Conservation (phyloP, 2,888 invertebrate species). For the Andrena bucephala region DNA sequence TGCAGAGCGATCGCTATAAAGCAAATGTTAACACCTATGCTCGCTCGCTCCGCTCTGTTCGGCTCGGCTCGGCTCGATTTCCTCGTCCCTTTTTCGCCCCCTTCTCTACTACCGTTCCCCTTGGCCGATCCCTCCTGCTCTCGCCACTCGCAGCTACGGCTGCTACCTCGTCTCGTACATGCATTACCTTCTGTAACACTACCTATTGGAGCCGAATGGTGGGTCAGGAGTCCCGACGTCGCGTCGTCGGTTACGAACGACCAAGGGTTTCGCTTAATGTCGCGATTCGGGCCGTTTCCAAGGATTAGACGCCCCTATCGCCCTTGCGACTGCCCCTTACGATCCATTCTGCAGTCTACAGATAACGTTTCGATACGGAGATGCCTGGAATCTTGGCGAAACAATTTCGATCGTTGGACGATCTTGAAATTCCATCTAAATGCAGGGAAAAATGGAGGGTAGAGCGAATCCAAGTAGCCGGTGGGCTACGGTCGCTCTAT, state of each 20-base stretch:
- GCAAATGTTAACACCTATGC: slow-evolving; percentile 79
- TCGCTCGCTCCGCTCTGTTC: slow-evolving; percentile 36
- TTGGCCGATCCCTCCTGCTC: slow-evolving; percentile 19
- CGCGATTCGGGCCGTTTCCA: slow-evolving; percentile 59
- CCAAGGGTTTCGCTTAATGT: slow-evolving; percentile 66
- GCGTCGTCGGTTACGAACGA: slow-evolving; percentile 38
- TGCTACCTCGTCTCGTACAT: slow-evolving; percentile 51
- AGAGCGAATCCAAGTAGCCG: background rate
- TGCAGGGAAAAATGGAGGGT: background rate
- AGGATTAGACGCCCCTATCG: slow-evolving; percentile 62
- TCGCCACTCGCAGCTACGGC: background rate
- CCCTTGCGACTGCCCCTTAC: slow-evolving; percentile 23
- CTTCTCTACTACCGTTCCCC: slow-evolving; percentile 15
- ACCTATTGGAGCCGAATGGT: slow-evolving; percentile 50
- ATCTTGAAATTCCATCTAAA: background rate
- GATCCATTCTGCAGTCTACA: slow-evolving; percentile 10
- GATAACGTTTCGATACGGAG: slow-evolving; percentile 18
- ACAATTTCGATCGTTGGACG: background rate
- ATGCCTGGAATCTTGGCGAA: slow-evolving; percentile 4
- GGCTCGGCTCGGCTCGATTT: slow-evolving; percentile 36
- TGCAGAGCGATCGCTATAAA: slow-evolving; percentile 76
- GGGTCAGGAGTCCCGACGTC: slow-evolving; percentile 49
- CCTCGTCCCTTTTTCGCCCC: slow-evolving; percentile 45
- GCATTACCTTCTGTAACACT: slow-evolving; percentile 63
- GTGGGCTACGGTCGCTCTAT: slow-evolving; percentile 5